Evolutionary conservation across 2,113 vertebrate species (phyloP), one percentile per base, ranked within the genome.

Genomic region (Pseudolaguvia tuberculata): DNA sequence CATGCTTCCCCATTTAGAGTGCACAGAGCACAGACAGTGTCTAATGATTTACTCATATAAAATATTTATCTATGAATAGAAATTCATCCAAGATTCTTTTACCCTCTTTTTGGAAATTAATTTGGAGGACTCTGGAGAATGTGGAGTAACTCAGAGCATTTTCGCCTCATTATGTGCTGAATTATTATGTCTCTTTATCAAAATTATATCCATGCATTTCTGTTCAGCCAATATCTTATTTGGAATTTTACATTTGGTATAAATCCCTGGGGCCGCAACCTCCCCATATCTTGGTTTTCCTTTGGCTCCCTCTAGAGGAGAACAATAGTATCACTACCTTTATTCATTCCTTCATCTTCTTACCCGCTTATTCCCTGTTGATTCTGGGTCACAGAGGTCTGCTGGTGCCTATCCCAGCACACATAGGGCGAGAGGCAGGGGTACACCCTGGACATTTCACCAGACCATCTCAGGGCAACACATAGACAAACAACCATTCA

Each of bases 11-110:
- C 72, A 66, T 74, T 73, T 57, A 58, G 56, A 61, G 31, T 73
- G 57, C 75, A 67, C 58, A 39, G 70, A 70, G 70, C 70, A 74
- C 25, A 70, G 50, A 69, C 77, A 78, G 61, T 74, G 71, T 69
- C 79, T 80, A 80, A 80, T 80, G 73, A 74, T 80, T 78, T 74
- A 73, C 71, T 75, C 75, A 50, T 47, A 72, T 73, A 77, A 69
- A 75, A 75, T 25, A 35, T 65, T 62, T 66, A 75, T 75, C 61
- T 15, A 47, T 66, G 72, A 75, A 66, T 75, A 75, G 51, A 35
- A 66, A 56, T 75, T 57, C 21, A 10, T 57, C 21, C 61, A 56
- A 15, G 29, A 66, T 50, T 45, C 63, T 70, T 66, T 75, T 17
- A 20, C 51, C 21, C 29, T 55, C 51, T 47, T 75, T 70, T 66